Evolutionary conservation across 2,113 vertebrate species (phyloP), one percentile per base, ranked within the genome.

Genomic region (Zingel zingel): DNA sequence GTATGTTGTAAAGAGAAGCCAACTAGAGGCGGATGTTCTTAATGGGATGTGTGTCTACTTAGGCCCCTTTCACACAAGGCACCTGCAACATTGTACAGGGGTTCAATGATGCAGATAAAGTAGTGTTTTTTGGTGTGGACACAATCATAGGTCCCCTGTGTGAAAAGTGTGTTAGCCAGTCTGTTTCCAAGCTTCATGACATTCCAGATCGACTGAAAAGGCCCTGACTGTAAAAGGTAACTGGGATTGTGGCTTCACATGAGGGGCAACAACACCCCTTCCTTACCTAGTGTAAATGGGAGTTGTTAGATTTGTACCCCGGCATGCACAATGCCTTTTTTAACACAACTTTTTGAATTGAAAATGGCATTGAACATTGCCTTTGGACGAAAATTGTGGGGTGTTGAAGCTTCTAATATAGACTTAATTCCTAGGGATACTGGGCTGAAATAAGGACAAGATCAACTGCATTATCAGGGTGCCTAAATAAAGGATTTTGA

Each of bases 1-100:
- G 33, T 59, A 57, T 76, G 69, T 30, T 36, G 74, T 43, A 39
- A 69, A 77, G n/a, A 65, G 43, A 53, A 67, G 23, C 27, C 6
- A 62, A 33, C 47, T 23, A 19, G 56, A 66, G 61, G 45, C 48
- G 36, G 61, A 67, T 82, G 82, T 62, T 25, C 11, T 48, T 56
- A 53, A 77, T 33, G 30, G 15, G 39, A 50, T 62, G 21, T 33
- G 50, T 51, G 72, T 83, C 71, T 59, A 58, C 53, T 39, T 47
- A 70, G 53, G 16, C 25, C 21, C 43, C 27, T 68, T 83, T 84
- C 53, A 74, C 2, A 11, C 6, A 39, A 3, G n/a, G 23, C 62
- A 19, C 58, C 71, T 71, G 58, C 63, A 70, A 53, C 27, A 36
- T 21, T 81, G 21, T 54, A 15, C 18, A 3, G 2, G 13, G 4